Evolutionary conservation across 2,888 invertebrate genomes (phyloP), one percentile per base, ranked within the genome.

Genomic region (Anoplius nigerrimus): DNA sequence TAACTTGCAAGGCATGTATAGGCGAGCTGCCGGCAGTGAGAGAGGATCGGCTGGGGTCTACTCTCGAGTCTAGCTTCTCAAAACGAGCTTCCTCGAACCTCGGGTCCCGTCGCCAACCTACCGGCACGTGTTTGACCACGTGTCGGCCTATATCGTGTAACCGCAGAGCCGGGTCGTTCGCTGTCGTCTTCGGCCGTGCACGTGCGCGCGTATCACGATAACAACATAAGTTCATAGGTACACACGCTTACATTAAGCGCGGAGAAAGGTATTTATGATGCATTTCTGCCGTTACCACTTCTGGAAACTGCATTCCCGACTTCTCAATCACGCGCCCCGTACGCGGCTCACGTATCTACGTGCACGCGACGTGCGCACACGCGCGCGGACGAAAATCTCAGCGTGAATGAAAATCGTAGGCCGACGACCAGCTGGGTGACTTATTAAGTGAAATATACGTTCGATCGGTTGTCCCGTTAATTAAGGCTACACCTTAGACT

Each of bases 61-160:
- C 27, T 18, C 13, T 20, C 5, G 20, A 16, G 16, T 16, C 13
- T 55, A 51, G 34, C 46, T 57, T 24, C 43, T 43, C 53, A 51
- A 57, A 63, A 62, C 51, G 51, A 66, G 62, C 66, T 67, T 67
- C 58, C 58, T 67, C 62, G n/a, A 46, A 68, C 58, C 42, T 56
- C 56, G 34, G 21, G 4, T n/a, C 43, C 24, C 22, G 42, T 42
- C 27, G 42, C 18, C 20, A n/a, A 52, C 21, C 46, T 34, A 34
- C 34, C 20, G 24, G 59, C 76, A 77, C 74, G 76, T 74, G 72
- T 61, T 53, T 59, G 43, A 72, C 60, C 77, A 77, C 76, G 77
- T 76, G 76, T 63, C 62, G 69, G 56, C 58, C 63, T 67, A 71
- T 69, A 76, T 74, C 69, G 54, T 20, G 24, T 58, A 58, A 46